Evolutionary conservation across 2,888 invertebrate genomes (phyloP), one percentile per base, ranked within the genome.

Genomic region (Orthonychiurus folsomi): DNA sequence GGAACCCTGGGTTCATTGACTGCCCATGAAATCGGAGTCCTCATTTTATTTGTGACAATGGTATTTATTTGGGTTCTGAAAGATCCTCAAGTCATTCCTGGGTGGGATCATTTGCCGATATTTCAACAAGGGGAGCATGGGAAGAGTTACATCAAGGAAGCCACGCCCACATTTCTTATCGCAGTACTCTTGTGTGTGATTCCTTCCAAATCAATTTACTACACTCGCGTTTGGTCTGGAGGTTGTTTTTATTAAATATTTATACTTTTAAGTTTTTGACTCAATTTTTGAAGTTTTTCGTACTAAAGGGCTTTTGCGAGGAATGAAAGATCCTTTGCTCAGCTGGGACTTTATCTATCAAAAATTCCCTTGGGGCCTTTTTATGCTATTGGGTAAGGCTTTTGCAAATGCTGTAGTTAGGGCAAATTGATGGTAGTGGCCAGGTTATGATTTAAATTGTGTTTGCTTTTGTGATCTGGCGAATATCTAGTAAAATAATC

Each of bases 1-100:
- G 81, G 81, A 66, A 87, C 86, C 69, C 81, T 93, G 56, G 93
- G 93, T 50, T 86, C 86, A 0, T 83, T 88, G 76, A 83, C 83
- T 18, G 86, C 86, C 79, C 89, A 90, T 70, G 90, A 92, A 77
- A 66, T 65, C 76, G 80, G 82, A 59, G 86, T 89, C n/a, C 9
- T 37, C 21, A 5, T 60, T 21, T 48, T 63, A 24, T 95, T 95
- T 77, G 76, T 88, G 26, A 69, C 86, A 12, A 85, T 93, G 9
- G 87, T 94, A 18, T 74, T 87, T 60, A 81, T 94, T 73, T 95
- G 93, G 86, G 88, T 94, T 77, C 88, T 93, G 76, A 83, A 93
- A 56, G 86, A 86, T 66, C 94, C 94, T 0, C 89, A 90, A 66
- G 89, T 94, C 76, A 86, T 92, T 74, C 80, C 81, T 0, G 94